Evolutionary conservation across 1,140 invertebrate species (phyloP), one percentile per base, ranked within the genome.

Genomic region (Monomorium pharaonis): DNA sequence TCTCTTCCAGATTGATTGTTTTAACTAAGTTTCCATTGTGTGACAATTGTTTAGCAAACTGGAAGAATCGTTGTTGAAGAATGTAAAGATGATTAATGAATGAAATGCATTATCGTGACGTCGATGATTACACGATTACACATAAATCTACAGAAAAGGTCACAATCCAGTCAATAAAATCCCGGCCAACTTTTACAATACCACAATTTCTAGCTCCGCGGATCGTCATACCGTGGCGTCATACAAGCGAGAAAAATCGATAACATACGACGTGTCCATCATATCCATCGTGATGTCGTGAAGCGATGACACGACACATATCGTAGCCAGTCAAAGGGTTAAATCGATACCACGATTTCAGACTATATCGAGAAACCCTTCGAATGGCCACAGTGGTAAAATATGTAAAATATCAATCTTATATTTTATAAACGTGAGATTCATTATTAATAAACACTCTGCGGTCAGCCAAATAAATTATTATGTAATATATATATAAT

Each of bases 221-320:
- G 65, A 16, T 81, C 65, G 49, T 81, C 63, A 69, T 80, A 54
- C 16, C 77, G 51, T 24, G 51, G 3, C 65, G 51, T 72, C 78
- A 60, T 47, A 83, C 67, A 47, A 58, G 67, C 67, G 44, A 58
- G 54, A 83, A 83, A 81, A 83, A 83, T 83, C 78, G 67, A 83
- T 83, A 83, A 60, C 78, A 54, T 47, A 83, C 78, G 27, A 74
- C 78, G 65, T 83, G 67, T 83, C 67, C 69, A 54, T 83, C 67
- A 74, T 58, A 72, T 18, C 33, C 54, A 60, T 74, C 78, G 67
- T 24, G 51, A 58, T 83, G 78, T 83, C 78, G 67, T 44, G 67
- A 72, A 72, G 78, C 67, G 78, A 74, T 58, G 78, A 81, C 78
- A 81, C 37, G 37, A 44, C 21, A 51, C 56, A 47, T 74, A 83